Evolutionary conservation across 92 coral and sea anemone genomes (phyloP).

Genomic region (Parazoanthus atlanticus): DNA sequence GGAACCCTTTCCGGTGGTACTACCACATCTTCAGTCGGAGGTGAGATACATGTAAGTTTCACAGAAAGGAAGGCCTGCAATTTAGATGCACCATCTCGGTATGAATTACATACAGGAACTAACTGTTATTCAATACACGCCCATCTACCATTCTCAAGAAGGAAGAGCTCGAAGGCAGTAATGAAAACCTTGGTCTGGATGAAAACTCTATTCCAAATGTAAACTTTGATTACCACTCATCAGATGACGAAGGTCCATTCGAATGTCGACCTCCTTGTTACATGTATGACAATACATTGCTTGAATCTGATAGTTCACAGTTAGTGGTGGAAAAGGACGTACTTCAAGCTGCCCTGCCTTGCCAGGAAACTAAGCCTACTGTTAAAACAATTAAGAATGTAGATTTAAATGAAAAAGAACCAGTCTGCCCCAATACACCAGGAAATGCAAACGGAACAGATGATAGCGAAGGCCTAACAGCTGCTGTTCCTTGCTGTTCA

Average conservation of each 20-base stretch:
- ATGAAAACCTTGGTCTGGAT: no score
- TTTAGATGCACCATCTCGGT: background rate
- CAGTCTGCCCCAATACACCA: background rate
- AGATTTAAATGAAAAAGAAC: background rate
- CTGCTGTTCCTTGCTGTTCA: background rate
- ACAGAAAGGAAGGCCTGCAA: background rate
- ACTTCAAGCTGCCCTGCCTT: background rate
- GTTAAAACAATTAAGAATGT: background rate
- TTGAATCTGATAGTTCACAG: background rate
- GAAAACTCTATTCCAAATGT: background rate
- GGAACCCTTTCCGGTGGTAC: background rate
- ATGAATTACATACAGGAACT: background rate
- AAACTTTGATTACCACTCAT: background rate
- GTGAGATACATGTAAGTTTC: background rate
- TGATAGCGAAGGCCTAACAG: background rate
- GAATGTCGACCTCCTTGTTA: background rate
- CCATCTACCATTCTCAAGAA: background rate
- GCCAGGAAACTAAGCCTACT: background rate
- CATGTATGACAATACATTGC: background rate
- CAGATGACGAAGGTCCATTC: background rate
- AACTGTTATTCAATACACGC: no score
- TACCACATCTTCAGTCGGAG: background rate
- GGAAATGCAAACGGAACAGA: background rate
- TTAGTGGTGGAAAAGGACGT: background rate
- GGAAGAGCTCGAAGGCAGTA: background rate